A percentile compares a stretch with the other conserved stretches of the same genome.
Evolutionary conservation across 30 jellyfish, hydroid and myxozoan genomes (phyloP).

Genomic region (Mastigias papua): DNA sequence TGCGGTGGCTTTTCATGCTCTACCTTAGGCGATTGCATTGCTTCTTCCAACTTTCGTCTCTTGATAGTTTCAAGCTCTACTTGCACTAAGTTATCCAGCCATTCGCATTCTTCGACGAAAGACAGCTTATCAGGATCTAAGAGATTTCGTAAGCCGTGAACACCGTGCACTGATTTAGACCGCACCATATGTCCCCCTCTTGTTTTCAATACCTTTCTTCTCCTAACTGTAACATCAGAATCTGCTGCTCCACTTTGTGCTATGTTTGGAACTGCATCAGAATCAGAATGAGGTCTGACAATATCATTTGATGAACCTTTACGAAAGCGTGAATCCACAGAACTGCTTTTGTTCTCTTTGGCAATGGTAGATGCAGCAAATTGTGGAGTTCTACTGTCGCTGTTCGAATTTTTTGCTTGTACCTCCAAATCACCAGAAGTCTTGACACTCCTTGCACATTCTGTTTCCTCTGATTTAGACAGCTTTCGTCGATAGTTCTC

Average conservation of each 20-base stretch:
- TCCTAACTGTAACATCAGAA: conserved; percentile 4
- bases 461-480: neutral
- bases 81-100: conserved; percentile 69
- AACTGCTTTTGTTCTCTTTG: neutral
- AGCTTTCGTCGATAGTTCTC: conserved; percentile 23
- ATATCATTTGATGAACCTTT: neutral
- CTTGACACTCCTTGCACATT: neutral
- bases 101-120: conserved; percentile 65
- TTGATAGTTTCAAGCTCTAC: conserved; percentile 59
- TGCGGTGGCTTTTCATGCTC: conserved; percentile 11
- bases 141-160: conserved; percentile 62
- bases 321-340: neutral
- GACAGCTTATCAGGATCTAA: conserved; percentile 40
- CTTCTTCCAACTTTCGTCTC: conserved; percentile 30
- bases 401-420: too few species aligned
- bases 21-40: conserved; percentile 16
- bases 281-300: too few species aligned
- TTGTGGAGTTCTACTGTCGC: too few species aligned
- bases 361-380: neutral
- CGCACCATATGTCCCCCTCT: conserved; percentile 67
- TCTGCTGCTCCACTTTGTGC: neutral
- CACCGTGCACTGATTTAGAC: conserved; percentile 61
- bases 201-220: conserved; percentile 51
- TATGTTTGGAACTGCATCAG: neutral
- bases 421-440: neutral